These are phyloP conservation scores for Pandemis corylana DNA, from an alignment of 2,888 invertebrate species.

Conservation along the genomic window DNA sequence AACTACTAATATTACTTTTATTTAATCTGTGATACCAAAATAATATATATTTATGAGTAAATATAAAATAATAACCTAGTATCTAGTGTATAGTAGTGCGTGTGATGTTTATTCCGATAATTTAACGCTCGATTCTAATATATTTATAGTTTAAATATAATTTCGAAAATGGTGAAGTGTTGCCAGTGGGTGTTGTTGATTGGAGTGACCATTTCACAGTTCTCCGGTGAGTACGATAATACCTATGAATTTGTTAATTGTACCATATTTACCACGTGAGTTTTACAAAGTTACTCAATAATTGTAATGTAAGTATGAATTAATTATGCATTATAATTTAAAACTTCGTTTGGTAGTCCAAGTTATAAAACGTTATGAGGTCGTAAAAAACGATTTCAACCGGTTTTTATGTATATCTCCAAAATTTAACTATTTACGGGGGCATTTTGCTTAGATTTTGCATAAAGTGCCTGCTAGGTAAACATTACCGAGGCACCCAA, in stretches of 20 bases:
- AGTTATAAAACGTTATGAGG: too few species aligned
- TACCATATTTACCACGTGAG: too few species aligned
- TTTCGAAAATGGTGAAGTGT: constrained; percentile 64
- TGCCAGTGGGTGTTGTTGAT: constrained; percentile 73
- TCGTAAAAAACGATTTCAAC: too few species aligned
- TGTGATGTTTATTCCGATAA: constrained; percentile 27
- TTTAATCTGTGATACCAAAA: constrained; percentile 40
- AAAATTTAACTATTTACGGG: too few species aligned
- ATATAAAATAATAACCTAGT: background rate
- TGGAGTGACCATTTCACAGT: constrained; percentile 70
- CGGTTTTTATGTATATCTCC: too few species aligned
- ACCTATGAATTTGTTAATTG: background rate
- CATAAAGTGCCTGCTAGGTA: too few species aligned
- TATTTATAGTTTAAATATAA: constrained; percentile 28
- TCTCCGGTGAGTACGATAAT: constrained; percentile 63
- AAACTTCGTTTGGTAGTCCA: too few species aligned
- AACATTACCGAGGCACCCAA: too few species aligned
- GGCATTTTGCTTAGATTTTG: too few species aligned
- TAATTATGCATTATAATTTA: too few species aligned
- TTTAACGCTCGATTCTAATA: background rate
- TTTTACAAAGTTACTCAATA: too few species aligned
- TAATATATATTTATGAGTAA: constrained; percentile 10
- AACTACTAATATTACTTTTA: constrained; percentile 26
- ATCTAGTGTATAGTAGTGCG: background rate
- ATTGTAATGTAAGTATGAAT: too few species aligned